Evolutionary conservation across 2,888 invertebrate genomes (phyloP).

Genomic region (Lacanobia oleracea): DNA sequence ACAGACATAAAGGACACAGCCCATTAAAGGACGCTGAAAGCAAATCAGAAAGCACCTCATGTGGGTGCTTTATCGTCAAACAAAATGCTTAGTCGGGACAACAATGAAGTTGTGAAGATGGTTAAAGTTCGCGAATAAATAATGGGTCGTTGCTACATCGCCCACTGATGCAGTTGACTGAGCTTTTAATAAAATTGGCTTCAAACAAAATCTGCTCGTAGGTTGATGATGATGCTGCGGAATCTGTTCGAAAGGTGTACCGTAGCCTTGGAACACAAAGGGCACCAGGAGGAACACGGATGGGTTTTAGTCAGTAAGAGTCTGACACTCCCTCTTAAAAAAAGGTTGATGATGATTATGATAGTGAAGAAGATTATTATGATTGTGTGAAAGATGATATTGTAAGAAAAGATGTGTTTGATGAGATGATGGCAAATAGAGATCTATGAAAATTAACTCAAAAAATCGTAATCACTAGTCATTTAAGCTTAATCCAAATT

Average conservation of each 20-base stretch:
- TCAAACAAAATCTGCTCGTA: neutral
- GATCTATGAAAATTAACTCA: no score
- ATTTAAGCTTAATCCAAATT: no score
- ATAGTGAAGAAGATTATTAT: no score
- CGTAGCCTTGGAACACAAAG: no score
- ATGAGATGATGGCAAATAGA: neutral
- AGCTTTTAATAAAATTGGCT: neutral
- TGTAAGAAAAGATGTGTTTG: neutral
- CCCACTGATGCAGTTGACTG: neutral
- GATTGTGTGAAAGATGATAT: neutral
- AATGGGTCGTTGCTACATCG: slow-evolving; percentile 4
- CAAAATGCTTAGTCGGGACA: slow-evolving; percentile 36
- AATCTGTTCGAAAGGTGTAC: no score
- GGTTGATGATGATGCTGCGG: neutral
- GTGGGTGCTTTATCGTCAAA: slow-evolving; percentile 50
- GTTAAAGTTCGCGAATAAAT: slow-evolving; percentile 25
- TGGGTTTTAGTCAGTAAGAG: no score
- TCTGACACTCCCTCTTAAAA: no score
- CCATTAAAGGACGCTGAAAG: slow-evolving; percentile 37
- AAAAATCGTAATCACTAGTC: no score
- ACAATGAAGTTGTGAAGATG: slow-evolving; percentile 34
- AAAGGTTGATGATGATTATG: neutral
- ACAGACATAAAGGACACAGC: slow-evolving; percentile 30
- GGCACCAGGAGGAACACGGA: no score
- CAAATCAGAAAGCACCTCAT: slow-evolving; percentile 51